Base-by-base conservation (phyloP, 2,888 invertebrate species). In the Pristionchus mayeri region DNA sequence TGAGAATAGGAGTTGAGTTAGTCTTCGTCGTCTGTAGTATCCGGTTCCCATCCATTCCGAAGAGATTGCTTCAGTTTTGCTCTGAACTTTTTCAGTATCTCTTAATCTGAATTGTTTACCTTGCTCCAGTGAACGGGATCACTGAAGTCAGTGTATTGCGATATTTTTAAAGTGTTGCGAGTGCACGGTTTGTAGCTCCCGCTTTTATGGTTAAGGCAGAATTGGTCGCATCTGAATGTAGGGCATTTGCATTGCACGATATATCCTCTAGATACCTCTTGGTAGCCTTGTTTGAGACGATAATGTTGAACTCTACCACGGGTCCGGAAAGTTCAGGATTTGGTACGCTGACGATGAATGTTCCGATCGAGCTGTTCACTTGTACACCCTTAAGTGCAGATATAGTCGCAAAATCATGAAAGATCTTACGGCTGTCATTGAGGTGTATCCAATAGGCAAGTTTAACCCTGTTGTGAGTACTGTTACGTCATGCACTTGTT, bases 21-120 rank as follows among this genome's bases (percentile, higher is more conserved):
- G 27, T 48, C 60, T 44, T 40, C 82, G n/a, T 60, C 63, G 24
- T 48, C 63, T 27, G 21, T 63, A 82, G 63, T 82, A 82, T 27
- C 82, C 82, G 7, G 82, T 30, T 7, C 82, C 82, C 16, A 48
- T 44, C 63, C 63, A 82, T 52, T 82, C 82, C 11, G 82, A 63
- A 7, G 60, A 40, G 16, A 67, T 48, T n/a, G 82, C 82, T 30
- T n/a, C 67, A 40, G 63, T 21, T n/a, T 82, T 63, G 40, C 21
- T 63, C 82, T 82, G 44, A 44, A 67, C 24, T 34, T 50, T 16
- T 9, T 24, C 6, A 21, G 4, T 78, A 44, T 44, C 13, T 44
- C 44, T 13, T 9, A 40, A 76, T 54, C n/a, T 48, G 9, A 6
- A 79, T 9, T 27, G 44, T n/a, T 63, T 48, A 82, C 82, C 48